Percentiles rank a stretch among this genome's conserved stretches.
These are phyloP conservation scores for Geotrupes spiniger DNA, from an alignment of 2,888 invertebrate species.

Conservation along the genomic window DNA sequence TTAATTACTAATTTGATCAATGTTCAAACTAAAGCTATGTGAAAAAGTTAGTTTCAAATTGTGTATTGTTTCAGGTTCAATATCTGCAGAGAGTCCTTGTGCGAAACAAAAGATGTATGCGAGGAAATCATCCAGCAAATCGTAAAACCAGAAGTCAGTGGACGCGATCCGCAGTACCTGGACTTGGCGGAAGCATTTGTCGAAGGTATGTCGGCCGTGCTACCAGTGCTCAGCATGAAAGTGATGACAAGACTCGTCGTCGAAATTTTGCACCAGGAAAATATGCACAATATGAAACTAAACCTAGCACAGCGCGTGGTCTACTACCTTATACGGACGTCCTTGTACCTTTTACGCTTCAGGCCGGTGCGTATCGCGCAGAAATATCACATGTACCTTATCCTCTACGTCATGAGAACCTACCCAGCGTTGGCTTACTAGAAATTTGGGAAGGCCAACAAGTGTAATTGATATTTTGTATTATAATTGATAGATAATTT, in stretches of 20 bases:
- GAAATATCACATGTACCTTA: slow-evolving; percentile 59
- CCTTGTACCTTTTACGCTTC: slow-evolving; percentile 38
- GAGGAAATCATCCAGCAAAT: slow-evolving; percentile 58
- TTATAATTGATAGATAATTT: slow-evolving; percentile 45
- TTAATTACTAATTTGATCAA: too few relatives aligned
- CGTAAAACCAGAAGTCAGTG: slow-evolving; percentile 60
- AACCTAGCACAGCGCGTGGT: slow-evolving; percentile 6
- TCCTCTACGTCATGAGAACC: slow-evolving; percentile 61
- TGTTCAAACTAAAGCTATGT: too few relatives aligned
- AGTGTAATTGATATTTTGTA: too few relatives aligned
- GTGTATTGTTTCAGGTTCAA: slow-evolving; percentile 59
- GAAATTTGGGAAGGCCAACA: slow-evolving; percentile 55
- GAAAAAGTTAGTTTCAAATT: too few relatives aligned
- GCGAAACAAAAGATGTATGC: slow-evolving; percentile 63
- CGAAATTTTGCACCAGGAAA: slow-evolving; percentile 22
- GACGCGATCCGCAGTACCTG: slow-evolving; percentile 61
- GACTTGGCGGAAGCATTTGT: slow-evolving; percentile 63
- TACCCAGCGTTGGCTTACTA: slow-evolving; percentile 69
- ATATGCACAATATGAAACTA: neutral
- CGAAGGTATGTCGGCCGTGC: slow-evolving; percentile 66
- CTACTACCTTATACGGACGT: slow-evolving; percentile 9
- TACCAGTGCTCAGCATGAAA: slow-evolving; percentile 59
- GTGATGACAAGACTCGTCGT: slow-evolving; percentile 54
- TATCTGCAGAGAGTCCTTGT: slow-evolving; percentile 61
- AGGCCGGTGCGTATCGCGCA: slow-evolving; percentile 56